Evolutionary conservation across 2,113 vertebrate species (phyloP).

Genomic region (Platysternon megacephalum): DNA sequence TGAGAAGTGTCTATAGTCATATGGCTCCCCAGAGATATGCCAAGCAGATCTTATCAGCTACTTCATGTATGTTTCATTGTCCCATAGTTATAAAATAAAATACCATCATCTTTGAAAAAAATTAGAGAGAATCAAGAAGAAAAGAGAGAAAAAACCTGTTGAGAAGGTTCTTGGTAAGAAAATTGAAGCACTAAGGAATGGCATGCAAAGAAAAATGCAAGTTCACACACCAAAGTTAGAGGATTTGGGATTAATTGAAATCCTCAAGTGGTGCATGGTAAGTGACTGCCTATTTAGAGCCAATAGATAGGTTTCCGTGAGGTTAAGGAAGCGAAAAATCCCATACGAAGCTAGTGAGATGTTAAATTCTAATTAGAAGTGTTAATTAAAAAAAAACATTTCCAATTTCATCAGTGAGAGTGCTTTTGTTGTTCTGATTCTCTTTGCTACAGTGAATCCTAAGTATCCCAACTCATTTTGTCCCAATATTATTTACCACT

Average conservation of each 20-base stretch:
- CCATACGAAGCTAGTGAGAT: constrained; percentile 87
- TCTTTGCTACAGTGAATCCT: constrained; percentile 85
- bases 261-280: constrained; percentile 84
- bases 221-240: constrained; percentile 79
- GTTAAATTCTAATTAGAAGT: constrained; percentile 90
- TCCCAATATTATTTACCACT: constrained; percentile 77
- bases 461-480: constrained; percentile 81
- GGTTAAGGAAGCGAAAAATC: constrained; percentile 87
- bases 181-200: constrained; percentile 52
- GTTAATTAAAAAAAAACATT: constrained; percentile 88
- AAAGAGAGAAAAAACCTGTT: background rate
- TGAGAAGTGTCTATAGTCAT: background rate
- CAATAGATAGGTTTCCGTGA: constrained; percentile 87
- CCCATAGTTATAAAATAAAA: constrained; percentile 29
- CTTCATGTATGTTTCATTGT: background rate
- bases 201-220: constrained; percentile 72
- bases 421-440: constrained; percentile 83
- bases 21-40: background rate
- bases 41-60: background rate
- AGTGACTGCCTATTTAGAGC: constrained; percentile 86
- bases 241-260: constrained; percentile 86
- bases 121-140: background rate
- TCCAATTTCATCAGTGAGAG: constrained; percentile 87
- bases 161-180: constrained; percentile 47
- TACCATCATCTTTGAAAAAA: background rate